Conservation (phyloP, 2,797 vertebrate genomes). For the Oreortyx pictus region DNA sequence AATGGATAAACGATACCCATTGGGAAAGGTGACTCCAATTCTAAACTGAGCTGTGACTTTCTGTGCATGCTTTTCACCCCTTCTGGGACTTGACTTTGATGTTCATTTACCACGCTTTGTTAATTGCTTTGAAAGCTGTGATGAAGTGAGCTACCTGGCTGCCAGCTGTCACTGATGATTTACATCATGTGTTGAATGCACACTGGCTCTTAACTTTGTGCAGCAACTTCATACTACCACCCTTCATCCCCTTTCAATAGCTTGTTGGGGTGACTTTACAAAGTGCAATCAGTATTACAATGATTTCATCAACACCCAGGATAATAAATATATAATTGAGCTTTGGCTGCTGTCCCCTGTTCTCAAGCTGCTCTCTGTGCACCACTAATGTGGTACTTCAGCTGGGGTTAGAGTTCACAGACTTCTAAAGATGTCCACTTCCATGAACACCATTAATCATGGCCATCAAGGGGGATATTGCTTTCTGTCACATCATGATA, state of each 20-base stretch:
- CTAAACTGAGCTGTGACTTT: background rate
- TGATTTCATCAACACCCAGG: background rate
- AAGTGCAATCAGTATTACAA: background rate
- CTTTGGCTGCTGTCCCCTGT: background rate
- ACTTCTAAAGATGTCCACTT: background rate
- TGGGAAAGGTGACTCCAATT: background rate
- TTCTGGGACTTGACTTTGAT: background rate
- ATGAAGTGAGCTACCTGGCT: background rate
- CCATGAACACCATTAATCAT: background rate
- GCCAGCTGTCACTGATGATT: background rate
- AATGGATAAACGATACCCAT: accelerated
- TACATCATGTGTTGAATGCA: background rate
- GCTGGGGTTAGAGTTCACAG: background rate
- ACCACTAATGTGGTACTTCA: background rate
- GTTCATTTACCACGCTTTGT: background rate
- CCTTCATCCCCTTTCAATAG: background rate
- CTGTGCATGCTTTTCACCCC: background rate
- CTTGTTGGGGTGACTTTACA: background rate
- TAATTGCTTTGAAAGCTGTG: background rate
- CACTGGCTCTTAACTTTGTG: background rate
- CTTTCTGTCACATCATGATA: accelerated
- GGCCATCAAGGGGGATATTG: background rate
- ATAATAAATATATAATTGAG: background rate
- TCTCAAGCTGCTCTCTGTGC: background rate
- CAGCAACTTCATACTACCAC: background rate